A percentile compares a stretch with the other conserved stretches of the same genome.
phyloP scores from a whole-genome alignment of 1,140 invertebrate species.

The Probaryconus sp. region DNA sequence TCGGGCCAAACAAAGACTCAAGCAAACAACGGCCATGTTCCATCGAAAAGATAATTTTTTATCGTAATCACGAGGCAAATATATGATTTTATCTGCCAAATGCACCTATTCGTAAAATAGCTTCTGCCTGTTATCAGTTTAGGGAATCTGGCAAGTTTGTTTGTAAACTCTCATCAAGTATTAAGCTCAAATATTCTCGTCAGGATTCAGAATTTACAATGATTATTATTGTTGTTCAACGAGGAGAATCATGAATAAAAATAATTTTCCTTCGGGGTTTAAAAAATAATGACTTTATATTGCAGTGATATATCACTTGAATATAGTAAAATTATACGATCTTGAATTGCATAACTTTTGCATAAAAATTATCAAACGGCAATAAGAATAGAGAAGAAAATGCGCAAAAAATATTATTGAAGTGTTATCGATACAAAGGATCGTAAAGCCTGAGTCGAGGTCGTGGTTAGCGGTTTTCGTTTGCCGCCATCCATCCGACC shows the following conservation, averaged over 20 bases:
- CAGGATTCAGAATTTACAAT: too few species aligned
- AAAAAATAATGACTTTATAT: too few species aligned
- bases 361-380: conserved; percentile 6
- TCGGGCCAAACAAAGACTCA: too few species aligned
- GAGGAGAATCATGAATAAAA: too few species aligned
- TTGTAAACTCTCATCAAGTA: neutral
- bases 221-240: too few species aligned
- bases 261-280: too few species aligned
- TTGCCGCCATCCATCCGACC: conserved; percentile 28
- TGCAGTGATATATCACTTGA: neutral
- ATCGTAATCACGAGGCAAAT: neutral
- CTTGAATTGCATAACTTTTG: conserved; percentile 3
- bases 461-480: conserved; percentile 73
- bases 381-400: conserved; percentile 15
- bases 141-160: neutral
- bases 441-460: conserved; percentile 67
- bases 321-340: conserved; percentile 8
- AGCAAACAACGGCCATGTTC: neutral
- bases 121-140: neutral
- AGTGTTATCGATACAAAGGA: conserved; percentile 49
- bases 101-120: conserved; percentile 15
- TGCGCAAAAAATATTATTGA: conserved; percentile 26
- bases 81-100: conserved; percentile 3
- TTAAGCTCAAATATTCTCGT: too few species aligned
- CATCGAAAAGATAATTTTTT: neutral